Base-by-base conservation (phyloP, 2,888 invertebrate species). In the Apodemia zela region DNA sequence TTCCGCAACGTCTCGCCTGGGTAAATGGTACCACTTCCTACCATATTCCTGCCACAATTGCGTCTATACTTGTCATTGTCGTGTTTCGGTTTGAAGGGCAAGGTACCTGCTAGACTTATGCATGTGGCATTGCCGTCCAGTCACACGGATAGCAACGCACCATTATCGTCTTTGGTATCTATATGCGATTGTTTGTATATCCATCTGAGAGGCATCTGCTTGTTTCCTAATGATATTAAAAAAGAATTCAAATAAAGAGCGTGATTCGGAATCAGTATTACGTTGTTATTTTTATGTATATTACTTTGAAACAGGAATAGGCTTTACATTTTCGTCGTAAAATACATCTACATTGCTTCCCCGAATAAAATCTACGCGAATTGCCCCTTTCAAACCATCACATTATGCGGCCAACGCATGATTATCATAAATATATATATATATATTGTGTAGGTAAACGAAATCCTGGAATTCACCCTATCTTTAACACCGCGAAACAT, bases 361-460 rank as follows among this genome's bases (percentile, higher is more conserved):
- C 71, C 77, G 75, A 77, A 80, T 42, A 84, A 84, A 86, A 79
- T 81, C 80, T 79, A 71, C 73, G 71, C 72, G 75, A 80, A 80
- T 77, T 75, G 65, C n/a, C 81, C 77, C 69, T 78, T 72, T 71
- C 73, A 74, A 75, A 75, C 81, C 84, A 87, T 89, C 79, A 75
- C 87, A 89, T 89, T 89, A 89, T 89, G 88, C 89, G 82, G 74
- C 81, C 75, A 72, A 76, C 77, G 79, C 75, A 70, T 75, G 77
- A 89, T 89, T 90, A 89, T 85, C 89, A 90, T 89, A 88, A 87
- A 82, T 75, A 80, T 80, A 79, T 13, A 82, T 75, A 80, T 80
- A 79, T 13, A 21, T 51, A 51, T 51, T 51, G 49, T 18, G 49
- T 17, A 51, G 18, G 21, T 51, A 51, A 51, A 21, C 51, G 51